phyloP scores from a whole-genome alignment of 2,113 vertebrate species.

The Saguinus imperator region DNA sequence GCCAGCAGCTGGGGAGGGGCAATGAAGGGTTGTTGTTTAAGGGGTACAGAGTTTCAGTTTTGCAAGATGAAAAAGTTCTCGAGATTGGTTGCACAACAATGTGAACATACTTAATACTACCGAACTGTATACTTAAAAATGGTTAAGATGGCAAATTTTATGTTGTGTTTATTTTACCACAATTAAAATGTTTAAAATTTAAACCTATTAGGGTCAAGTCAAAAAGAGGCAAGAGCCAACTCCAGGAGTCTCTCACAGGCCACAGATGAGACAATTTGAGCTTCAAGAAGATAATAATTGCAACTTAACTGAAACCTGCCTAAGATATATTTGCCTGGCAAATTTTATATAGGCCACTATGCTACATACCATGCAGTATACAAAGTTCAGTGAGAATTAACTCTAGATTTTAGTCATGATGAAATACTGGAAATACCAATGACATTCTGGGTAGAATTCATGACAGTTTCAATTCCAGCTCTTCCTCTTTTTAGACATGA shows the following conservation, averaged over 20 bases:
- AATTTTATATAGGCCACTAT: background rate
- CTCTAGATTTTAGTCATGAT: constrained; percentile 14
- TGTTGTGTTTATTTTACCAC: background rate
- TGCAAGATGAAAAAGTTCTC: background rate
- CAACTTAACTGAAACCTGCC: background rate
- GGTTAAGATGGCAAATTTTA: background rate
- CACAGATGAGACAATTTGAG: background rate
- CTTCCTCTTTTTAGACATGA: constrained; percentile 20
- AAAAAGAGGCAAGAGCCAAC: background rate
- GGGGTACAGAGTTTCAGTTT: constrained; percentile 2
- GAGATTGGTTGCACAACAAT: background rate
- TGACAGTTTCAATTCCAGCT: constrained; percentile 22
- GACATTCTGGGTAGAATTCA: constrained; percentile 32
- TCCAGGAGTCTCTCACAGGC: background rate
- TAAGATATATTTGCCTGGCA: background rate
- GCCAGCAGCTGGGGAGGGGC: background rate
- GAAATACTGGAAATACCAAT: constrained; percentile 48
- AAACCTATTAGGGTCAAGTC: background rate
- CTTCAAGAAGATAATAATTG: constrained; percentile 1
- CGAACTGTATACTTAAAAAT: background rate
- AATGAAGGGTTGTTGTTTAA: background rate
- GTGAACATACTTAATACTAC: background rate
- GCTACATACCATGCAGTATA: background rate
- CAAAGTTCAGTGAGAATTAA: background rate
- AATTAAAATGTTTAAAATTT: background rate